Evolutionary conservation across 2,797 vertebrate species (phyloP), one percentile per base, ranked within the genome.

Genomic region (Mus spretus): DNA sequence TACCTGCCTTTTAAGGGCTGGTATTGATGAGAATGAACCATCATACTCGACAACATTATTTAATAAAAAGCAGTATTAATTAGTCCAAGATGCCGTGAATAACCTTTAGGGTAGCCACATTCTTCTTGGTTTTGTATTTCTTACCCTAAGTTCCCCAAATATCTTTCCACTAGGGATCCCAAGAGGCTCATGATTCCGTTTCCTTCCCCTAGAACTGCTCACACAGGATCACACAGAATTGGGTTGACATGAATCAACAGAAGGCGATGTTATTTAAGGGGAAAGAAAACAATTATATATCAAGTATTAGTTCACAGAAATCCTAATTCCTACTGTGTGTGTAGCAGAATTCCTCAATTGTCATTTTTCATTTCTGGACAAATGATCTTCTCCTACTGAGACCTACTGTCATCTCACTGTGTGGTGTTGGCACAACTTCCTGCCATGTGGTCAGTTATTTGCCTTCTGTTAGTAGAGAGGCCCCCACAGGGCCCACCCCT

Each of bases 371-470:
- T 95, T 95, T 96, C 86, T 97, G 93, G 80, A 96, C 55, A 44
- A 92, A 87, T 37, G 8, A 53, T 17, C 20, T 91, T 96, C 91
- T 59, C 86, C 89, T 95, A 44, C 92, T 81, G 89, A 74, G 92
- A 74, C 88, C 92, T 96, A 89, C 92, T 96, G 95, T 95, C 70
- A 92, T 31, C 90, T 94, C 79, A 40, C 92, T 96, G 79, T 94
- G 75, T 10, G 75, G 57, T 78, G 1, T 61, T 96, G 94, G 96
- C 96, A 89, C 34, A 15, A 67, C n/a, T 61, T 67, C 20, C 57
- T 91, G 59, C 95, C 97, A 97, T 89, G 96, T 93, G 90, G 91
- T 94, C 91, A 80, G 44, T 80, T 77, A 89, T 92, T 95, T 96
- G 72, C 84, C 53, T 97, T 87, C 91, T 90, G 61, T 91, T 95